These are phyloP conservation scores for Microtus montanus DNA, from an alignment of 2,113 vertebrate species.

Conservation along the genomic window DNA sequence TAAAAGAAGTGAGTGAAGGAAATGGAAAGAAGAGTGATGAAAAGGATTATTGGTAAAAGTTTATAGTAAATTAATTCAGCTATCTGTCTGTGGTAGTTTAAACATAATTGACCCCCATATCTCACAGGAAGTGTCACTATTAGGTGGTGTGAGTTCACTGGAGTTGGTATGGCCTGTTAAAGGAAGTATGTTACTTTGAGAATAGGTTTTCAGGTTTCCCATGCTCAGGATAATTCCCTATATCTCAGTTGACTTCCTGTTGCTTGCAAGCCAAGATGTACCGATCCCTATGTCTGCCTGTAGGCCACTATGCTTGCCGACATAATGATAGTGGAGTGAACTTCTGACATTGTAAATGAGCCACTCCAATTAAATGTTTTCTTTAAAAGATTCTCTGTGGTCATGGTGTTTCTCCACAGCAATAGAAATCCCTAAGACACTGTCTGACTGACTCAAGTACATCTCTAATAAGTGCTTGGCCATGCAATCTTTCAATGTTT, in stretches of 20 bases:
- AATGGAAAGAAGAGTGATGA: neutral
- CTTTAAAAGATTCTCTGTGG: neutral
- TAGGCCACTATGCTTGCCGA: neutral
- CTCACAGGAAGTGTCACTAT: neutral
- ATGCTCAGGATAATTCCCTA: neutral
- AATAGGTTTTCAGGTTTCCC: neutral
- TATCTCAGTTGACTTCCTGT: neutral
- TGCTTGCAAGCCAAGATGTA: neutral
- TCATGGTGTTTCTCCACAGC: neutral
- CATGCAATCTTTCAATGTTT: neutral
- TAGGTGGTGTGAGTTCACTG: neutral
- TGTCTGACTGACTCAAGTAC: neutral
- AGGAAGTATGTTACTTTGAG: neutral
- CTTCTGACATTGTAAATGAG: neutral
- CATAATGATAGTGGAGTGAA: neutral
- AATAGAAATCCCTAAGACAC: neutral
- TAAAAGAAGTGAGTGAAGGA: neutral
- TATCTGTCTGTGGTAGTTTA: neutral
- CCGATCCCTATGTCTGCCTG: neutral
- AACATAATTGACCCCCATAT: neutral
- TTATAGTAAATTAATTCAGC: neutral
- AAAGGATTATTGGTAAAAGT: neutral
- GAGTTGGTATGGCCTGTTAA: neutral
- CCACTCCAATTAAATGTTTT: neutral
- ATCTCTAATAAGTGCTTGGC: neutral